These are phyloP conservation scores for Monopis laevigella DNA, from an alignment of 2,888 invertebrate genomes.

Conservation along the genomic window DNA sequence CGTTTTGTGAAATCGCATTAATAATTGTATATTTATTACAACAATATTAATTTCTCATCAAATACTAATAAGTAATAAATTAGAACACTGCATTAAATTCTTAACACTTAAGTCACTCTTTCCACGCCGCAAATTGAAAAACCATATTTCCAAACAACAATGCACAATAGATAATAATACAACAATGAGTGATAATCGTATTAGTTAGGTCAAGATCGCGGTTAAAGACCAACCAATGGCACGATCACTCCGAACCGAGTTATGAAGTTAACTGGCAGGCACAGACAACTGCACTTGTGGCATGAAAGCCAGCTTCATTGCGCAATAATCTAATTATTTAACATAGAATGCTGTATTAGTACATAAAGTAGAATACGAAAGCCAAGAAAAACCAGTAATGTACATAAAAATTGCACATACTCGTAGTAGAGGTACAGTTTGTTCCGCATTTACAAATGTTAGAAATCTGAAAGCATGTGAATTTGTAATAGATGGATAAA, in stretches of 20 bases:
- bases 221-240: constrained; percentile 2
- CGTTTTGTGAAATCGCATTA: no score
- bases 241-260: constrained; percentile 3
- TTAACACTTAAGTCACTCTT: no score
- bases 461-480: constrained; percentile 6
- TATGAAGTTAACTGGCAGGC: constrained; percentile 4
- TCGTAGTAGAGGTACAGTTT: neutral
- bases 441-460: constrained; percentile 1
- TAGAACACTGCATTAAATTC: no score
- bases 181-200: constrained; percentile 3
- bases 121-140: no score
- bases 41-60: no score
- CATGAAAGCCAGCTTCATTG: constrained; percentile 1
- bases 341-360: neutral
- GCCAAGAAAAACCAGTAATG: constrained; percentile 2
- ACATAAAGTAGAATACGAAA: neutral
- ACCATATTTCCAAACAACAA: constrained; percentile 4
- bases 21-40: no score
- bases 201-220: constrained; percentile 6
- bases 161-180: constrained; percentile 4
- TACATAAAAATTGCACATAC: neutral
- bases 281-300: constrained; percentile 9
- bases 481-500: constrained; percentile 4
- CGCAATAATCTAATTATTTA: constrained; percentile 1
- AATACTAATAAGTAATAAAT: no score